Evolutionary conservation across 2,113 vertebrate genomes (phyloP).

Genomic region (Alaudala cheleensis): DNA sequence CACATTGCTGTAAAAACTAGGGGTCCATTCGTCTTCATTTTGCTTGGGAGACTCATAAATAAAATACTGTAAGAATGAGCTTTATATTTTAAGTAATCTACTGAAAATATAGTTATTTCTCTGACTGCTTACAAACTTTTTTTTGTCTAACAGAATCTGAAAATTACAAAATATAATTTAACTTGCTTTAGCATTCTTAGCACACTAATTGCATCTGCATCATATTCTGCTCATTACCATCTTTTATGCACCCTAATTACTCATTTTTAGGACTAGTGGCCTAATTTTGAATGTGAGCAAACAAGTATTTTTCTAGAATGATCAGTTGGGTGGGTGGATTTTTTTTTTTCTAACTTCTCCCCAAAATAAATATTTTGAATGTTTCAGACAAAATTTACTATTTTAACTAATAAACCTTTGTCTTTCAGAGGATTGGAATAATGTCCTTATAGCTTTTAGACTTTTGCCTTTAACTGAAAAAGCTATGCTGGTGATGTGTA

Average conservation of each 20-base stretch:
- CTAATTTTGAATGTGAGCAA: neutral
- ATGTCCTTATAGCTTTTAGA: neutral
- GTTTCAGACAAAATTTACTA: neutral
- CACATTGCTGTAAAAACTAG: neutral
- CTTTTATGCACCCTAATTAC: neutral
- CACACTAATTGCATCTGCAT: neutral
- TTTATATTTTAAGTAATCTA: neutral
- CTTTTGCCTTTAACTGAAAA: neutral
- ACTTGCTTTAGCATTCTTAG: neutral
- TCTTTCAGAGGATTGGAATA: neutral
- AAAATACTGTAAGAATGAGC: neutral
- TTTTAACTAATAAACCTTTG: neutral
- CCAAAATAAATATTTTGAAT: neutral
- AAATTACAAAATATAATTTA: neutral
- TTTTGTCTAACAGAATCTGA: neutral
- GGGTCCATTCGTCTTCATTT: neutral
- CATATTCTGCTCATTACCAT: neutral
- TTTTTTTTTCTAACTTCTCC: neutral
- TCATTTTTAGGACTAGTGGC: neutral
- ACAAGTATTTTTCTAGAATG: neutral
- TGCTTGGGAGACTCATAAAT: neutral
- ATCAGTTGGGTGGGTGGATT: fast-evolving
- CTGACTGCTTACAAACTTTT: neutral
- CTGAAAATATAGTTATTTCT: neutral
- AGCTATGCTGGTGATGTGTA: neutral